Evolutionary conservation across 1,140 invertebrate genomes (phyloP).

Genomic region (Glossosoma conforme): DNA sequence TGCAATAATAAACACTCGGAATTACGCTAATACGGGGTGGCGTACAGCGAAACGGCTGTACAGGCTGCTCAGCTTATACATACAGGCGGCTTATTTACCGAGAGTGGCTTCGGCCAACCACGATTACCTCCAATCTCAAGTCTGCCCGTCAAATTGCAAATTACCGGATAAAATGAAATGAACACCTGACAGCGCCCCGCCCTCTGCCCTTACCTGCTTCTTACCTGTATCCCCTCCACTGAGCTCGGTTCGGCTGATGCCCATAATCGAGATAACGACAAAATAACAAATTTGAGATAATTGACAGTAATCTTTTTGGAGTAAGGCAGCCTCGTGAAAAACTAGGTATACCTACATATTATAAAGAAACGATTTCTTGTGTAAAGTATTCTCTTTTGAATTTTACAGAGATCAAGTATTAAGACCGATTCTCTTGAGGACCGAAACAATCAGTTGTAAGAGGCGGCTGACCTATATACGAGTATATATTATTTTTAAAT

Average conservation of each 20-base stretch:
- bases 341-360: neutral
- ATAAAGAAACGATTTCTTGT: no score
- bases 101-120: neutral
- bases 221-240: slow-evolving; percentile 18
- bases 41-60: neutral
- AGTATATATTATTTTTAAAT: no score
- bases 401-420: no score
- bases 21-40: no score
- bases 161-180: slow-evolving; percentile 26
- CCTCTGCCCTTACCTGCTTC: slow-evolving; percentile 13
- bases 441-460: no score
- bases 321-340: neutral
- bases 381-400: no score
- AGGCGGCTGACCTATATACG: no score
- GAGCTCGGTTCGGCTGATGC: slow-evolving; percentile 3
- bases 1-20: no score
- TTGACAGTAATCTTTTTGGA: slow-evolving; percentile 5
- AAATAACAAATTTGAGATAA: slow-evolving; percentile 28
- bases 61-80: neutral
- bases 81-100: neutral
- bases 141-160: slow-evolving; percentile 28
- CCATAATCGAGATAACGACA: slow-evolving; percentile 25
- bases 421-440: no score
- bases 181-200: slow-evolving; percentile 18
- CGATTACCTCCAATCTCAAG: slow-evolving; percentile 11